These are phyloP conservation scores for Riptortus pedestris DNA, from an alignment of 1,140 invertebrate species.

Conservation along the genomic window DNA sequence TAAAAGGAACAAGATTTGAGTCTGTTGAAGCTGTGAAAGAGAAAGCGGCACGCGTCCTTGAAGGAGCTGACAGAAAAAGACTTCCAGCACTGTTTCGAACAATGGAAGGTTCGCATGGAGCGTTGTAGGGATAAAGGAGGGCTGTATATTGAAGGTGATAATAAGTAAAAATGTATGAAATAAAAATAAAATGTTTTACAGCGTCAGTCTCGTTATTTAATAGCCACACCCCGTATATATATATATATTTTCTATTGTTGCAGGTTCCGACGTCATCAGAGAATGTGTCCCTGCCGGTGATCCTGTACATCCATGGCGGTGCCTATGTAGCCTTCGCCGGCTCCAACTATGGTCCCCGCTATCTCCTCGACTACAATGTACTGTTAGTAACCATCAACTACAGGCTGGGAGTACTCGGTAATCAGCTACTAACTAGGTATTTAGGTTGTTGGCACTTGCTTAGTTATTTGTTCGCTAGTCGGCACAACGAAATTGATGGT, in stretches of 20 bases:
- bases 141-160: no score
- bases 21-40: no score
- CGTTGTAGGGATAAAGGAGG: no score
- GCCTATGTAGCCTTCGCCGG: slow-evolving; percentile 41
- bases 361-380: slow-evolving; percentile 45
- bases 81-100: no score
- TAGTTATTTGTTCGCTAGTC: background rate
- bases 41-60: no score
- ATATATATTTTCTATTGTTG: background rate
- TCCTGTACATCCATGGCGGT: slow-evolving; percentile 54
- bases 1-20: no score
- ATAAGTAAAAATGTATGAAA: no score
- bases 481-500: background rate
- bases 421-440: background rate
- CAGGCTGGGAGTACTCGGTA: slow-evolving; percentile 43
- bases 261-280: background rate
- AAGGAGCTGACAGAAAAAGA: no score
- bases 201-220: no score
- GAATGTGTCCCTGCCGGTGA: slow-evolving; percentile 39
- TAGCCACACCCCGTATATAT: background rate
- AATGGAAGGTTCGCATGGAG: no score
- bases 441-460: background rate
- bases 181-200: no score
- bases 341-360: slow-evolving; percentile 38
- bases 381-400: slow-evolving; percentile 55